phyloP scores from a whole-genome alignment of 2,888 invertebrate species.

The Meliscaeva auricollis region DNA sequence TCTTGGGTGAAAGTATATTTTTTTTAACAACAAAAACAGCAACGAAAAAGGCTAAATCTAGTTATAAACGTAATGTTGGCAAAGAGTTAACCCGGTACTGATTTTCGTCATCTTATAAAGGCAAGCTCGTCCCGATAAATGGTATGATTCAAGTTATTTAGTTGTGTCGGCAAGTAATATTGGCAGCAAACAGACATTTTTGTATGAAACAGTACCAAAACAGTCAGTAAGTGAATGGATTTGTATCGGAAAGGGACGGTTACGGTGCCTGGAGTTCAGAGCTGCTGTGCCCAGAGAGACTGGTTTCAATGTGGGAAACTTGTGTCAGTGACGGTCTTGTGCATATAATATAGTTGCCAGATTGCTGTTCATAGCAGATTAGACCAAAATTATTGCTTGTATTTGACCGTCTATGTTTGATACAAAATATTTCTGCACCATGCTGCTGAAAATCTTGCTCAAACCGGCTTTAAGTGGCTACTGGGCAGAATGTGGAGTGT shows the following conservation, averaged over 20 bases:
- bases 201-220: slow-evolving; percentile 9
- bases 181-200: slow-evolving; percentile 10
- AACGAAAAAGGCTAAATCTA: slow-evolving; percentile 30
- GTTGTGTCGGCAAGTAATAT: slow-evolving; percentile 51
- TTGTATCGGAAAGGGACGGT: slow-evolving; percentile 27
- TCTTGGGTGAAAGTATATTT: slow-evolving; percentile 66
- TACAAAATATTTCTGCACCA: slow-evolving; percentile 32
- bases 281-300: slow-evolving; percentile 23
- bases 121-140: slow-evolving; percentile 34
- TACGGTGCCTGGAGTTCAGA: not conserved
- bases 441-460: slow-evolving; percentile 20
- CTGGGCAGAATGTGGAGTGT: slow-evolving; percentile 25
- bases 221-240: slow-evolving; percentile 6
- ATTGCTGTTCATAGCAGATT: slow-evolving; percentile 51
- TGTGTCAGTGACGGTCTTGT: slow-evolving; percentile 18
- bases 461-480: slow-evolving; percentile 54
- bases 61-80: slow-evolving; percentile 49
- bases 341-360: too few relatives aligned
- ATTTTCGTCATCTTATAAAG: slow-evolving; percentile 43
- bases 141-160: slow-evolving; percentile 52
- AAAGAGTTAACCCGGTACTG: slow-evolving; percentile 39
- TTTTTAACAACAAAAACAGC: slow-evolving; percentile 14
- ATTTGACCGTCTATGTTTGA: slow-evolving; percentile 21
- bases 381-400: slow-evolving; percentile 53
- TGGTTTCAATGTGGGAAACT: slow-evolving; percentile 44